phyloP scores from a whole-genome alignment of 2,888 invertebrate species.

The Lepeophtheirus nordmannii region DNA sequence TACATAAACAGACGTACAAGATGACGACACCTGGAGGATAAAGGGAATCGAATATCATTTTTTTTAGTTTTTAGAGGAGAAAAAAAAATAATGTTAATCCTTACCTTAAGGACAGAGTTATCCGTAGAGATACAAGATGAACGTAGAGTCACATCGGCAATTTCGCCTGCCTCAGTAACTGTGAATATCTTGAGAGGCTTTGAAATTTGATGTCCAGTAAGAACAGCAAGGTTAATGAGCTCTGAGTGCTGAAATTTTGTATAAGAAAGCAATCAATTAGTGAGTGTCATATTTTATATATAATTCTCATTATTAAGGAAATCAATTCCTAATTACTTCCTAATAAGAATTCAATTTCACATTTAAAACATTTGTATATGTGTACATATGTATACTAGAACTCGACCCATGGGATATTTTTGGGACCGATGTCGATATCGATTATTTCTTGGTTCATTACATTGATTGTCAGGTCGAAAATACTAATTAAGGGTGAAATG shows the following conservation, averaged over 20 bases:
- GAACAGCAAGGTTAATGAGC: slow-evolving; percentile 81
- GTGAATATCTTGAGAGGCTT: slow-evolving; percentile 90
- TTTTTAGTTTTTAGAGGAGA: too few relatives aligned
- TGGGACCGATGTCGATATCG: too few relatives aligned
- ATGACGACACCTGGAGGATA: slow-evolving; percentile 64
- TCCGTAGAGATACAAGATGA: slow-evolving; percentile 88
- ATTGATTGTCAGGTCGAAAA: too few relatives aligned
- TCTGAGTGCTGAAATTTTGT: slow-evolving; percentile 62
- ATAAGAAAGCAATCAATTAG: background rate
- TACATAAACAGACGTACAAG: slow-evolving; percentile 87
- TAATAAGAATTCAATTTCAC: slow-evolving; percentile 14
- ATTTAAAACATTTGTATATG: too few relatives aligned
- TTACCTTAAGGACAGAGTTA: slow-evolving; percentile 85
- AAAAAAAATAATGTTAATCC: too few relatives aligned
- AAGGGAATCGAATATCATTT: background rate
- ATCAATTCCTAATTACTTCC: slow-evolving; percentile 10
- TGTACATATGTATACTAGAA: too few relatives aligned
- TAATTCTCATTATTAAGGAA: slow-evolving; percentile 13
- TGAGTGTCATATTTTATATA: background rate
- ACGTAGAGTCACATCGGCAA: slow-evolving; percentile 83
- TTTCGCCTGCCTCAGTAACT: slow-evolving; percentile 81
- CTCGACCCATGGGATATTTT: too few relatives aligned
- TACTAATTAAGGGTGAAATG: too few relatives aligned
- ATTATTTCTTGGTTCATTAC: too few relatives aligned
- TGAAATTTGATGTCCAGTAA: slow-evolving; percentile 82